These are phyloP conservation scores for Rhinogobio ventralis DNA, from an alignment of 2,797 vertebrate genomes.

Conservation along the genomic window DNA sequence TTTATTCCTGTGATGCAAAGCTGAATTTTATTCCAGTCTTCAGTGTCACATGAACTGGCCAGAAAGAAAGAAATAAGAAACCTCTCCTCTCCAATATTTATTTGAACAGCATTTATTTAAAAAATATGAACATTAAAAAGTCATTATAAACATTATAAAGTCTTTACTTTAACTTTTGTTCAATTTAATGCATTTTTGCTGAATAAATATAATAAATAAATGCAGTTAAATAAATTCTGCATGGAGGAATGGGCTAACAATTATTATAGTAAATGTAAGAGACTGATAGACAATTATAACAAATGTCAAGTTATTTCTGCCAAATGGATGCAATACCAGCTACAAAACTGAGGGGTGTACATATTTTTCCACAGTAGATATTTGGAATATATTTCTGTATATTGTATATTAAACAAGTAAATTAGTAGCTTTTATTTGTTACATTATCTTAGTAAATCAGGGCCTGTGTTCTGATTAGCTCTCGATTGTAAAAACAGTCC, in stretches of 20 bases:
- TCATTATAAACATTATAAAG: too few relatives aligned
- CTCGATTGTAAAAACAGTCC: background rate
- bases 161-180: background rate
- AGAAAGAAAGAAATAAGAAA: too few relatives aligned
- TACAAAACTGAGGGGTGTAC: background rate
- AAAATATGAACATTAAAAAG: background rate
- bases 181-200: background rate
- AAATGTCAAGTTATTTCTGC: background rate
- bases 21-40: too few relatives aligned
- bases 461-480: background rate
- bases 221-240: background rate
- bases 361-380: background rate
- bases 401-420: background rate
- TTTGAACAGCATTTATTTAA: background rate
- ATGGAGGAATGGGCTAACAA: background rate
- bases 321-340: background rate
- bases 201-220: background rate
- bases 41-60: too few relatives aligned
- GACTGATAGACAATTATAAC: background rate
- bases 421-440: background rate
- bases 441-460: constrained; percentile 3
- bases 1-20: background rate
- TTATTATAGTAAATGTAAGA: background rate
- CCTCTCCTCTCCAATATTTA: too few relatives aligned
- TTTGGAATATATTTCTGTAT: background rate